Evolutionary conservation across 2,797 vertebrate genomes (phyloP).

Genomic region (Gadopsis marmoratus): DNA sequence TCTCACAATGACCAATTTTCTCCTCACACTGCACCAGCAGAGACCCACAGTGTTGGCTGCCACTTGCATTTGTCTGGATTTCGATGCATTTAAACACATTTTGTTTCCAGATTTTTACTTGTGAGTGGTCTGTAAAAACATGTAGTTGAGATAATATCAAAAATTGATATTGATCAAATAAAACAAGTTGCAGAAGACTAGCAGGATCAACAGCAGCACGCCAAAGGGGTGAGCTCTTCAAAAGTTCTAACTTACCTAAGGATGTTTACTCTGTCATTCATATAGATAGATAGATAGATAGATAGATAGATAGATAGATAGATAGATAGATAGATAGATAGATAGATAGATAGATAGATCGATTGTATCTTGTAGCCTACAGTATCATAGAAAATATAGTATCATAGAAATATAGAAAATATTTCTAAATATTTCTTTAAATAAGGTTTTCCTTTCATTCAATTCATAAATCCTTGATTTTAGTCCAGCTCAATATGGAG

Average conservation of each 20-base stretch:
- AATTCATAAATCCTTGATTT: background rate
- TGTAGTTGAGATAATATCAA: background rate
- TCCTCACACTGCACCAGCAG: constrained; percentile 65
- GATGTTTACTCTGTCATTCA: background rate
- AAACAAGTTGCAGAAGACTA: background rate
- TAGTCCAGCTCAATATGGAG: background rate
- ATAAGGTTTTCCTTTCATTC: background rate
- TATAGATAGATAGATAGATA: too few relatives aligned
- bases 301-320: too few relatives aligned
- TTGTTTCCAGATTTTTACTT: constrained; percentile 4
- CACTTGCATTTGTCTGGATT: constrained; percentile 73
- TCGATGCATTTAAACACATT: constrained; percentile 47
- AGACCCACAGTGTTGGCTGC: constrained; percentile 66
- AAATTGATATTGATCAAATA: background rate
- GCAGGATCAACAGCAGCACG: background rate
- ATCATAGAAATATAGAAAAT: background rate
- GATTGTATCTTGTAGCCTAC: background rate
- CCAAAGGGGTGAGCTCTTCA: background rate
- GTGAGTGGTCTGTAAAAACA: background rate
- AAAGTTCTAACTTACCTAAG: background rate
- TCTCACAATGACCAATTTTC: constrained; percentile 85
- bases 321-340: too few relatives aligned
- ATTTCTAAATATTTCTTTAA: background rate
- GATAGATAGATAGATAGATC: too few relatives aligned
- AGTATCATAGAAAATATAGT: background rate